A percentile compares a stretch with the other conserved stretches of the same genome.
phyloP scores from a whole-genome alignment of 1,140 invertebrate genomes.

The Asbolus verrucosus region DNA sequence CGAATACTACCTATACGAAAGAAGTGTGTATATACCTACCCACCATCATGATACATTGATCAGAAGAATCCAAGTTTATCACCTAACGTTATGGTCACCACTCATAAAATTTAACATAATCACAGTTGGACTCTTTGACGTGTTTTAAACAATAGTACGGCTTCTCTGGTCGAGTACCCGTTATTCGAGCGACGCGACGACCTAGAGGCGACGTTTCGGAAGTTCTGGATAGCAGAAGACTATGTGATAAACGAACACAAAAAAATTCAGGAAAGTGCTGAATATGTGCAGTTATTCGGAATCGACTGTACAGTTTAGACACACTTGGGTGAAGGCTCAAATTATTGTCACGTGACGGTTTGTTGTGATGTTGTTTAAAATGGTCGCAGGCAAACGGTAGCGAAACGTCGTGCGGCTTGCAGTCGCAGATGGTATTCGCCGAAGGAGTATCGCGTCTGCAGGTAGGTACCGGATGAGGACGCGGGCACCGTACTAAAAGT shows the following conservation, averaged over 20 bases:
- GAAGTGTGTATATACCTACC: constrained; percentile 54
- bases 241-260: background rate
- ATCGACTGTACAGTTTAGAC: no score
- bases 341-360: constrained; percentile 2
- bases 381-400: background rate
- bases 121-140: no score
- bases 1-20: no score
- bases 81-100: constrained; percentile 28
- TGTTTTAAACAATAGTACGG: no score
- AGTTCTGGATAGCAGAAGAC: no score
- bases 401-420: no score
- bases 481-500: constrained; percentile 47
- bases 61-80: constrained; percentile 18
- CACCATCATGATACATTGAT: constrained; percentile 53
- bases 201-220: no score
- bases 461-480: constrained; percentile 20
- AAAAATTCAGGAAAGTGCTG: constrained; percentile 22
- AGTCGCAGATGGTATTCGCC: no score
- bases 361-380: background rate
- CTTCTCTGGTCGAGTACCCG: no score
- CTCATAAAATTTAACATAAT: constrained; percentile 17
- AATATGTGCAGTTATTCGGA: no score
- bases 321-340: no score
- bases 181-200: background rate
- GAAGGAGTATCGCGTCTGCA: background rate